Conservation (phyloP, 2,797 vertebrate species). For the Oryzias dopingdopingensis region DNA sequence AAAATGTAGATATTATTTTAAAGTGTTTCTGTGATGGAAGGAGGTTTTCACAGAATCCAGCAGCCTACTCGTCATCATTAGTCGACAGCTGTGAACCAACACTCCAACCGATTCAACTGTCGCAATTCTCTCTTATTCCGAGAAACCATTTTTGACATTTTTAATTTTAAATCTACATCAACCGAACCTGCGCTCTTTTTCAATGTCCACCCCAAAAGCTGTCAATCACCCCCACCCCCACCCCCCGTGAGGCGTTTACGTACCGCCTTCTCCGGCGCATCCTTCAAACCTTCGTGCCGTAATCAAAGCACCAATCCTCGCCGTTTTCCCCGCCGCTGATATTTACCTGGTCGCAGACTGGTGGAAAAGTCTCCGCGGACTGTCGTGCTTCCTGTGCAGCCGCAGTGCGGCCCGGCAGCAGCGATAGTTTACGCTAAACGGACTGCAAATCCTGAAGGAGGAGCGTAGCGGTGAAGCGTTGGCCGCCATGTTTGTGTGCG, state of each 20-base stretch:
- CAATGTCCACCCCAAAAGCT: slow-evolving; percentile 7
- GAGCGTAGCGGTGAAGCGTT: slow-evolving; percentile 72
- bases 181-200: no score
- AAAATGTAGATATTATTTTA: no score
- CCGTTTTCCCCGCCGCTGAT: not conserved
- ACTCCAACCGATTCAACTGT: no score
- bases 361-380: slow-evolving; percentile 64
- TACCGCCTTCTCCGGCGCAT: slow-evolving; percentile 40
- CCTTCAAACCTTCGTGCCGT: slow-evolving; percentile 7
- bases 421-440: slow-evolving; percentile 54
- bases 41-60: no score
- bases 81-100: no score
- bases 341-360: slow-evolving; percentile 63
- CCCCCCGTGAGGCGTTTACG: slow-evolving; percentile 52
- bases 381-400: slow-evolving; percentile 63
- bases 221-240: slow-evolving; percentile 46
- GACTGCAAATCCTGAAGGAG: slow-evolving; percentile 72
- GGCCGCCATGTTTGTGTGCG: slow-evolving; percentile 71
- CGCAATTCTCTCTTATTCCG: no score
- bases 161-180: no score
- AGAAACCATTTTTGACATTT: no score
- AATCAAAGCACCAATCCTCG: not conserved
- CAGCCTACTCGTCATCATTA: no score
- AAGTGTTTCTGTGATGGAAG: no score
- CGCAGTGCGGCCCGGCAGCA: slow-evolving; percentile 62